Base-by-base conservation (phyloP, 2,113 vertebrate genomes). In the Rhabdornis inornatus region DNA sequence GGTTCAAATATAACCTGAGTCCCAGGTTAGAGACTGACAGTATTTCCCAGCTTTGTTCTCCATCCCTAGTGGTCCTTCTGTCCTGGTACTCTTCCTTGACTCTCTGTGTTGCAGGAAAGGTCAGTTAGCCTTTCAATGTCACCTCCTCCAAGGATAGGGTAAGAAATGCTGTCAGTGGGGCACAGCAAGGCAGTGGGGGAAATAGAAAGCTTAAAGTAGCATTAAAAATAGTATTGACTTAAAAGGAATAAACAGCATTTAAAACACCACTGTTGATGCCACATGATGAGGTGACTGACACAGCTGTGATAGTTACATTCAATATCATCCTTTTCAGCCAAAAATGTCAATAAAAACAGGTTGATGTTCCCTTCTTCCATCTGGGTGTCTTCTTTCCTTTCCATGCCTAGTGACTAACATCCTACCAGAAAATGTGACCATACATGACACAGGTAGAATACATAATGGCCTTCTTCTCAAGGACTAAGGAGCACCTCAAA, bases 121-220 rank as follows among this genome's bases (percentile, higher is more conserved):
- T 39, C 42, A 44, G 7, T 31, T 47, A 47, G 11, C 7, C 13
- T 87, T 56, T 42, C 25, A 28, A 4, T 19, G 20, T 45, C 57
- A 59, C 15, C 15, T 71, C 16, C 35, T 45, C 15, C 44, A 81
- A n/a, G 9, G 7, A 30, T 0, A 70, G 21, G 7, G 3, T 53
- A 57, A 27, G 17, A 16, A 89, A 8, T 20, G 6, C 6, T 53
- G 15, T 24, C 28, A 61, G 14, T 17, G 53, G 63, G 15, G 24
- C 27, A 66, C 8, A 66, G 30, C 23, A 70, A 31, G 7, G 12
- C 0, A 0, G 3, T n/a, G 37, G 22, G 4, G 4, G 3, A 70
- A 74, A 39, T 4, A 57, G 15, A 64, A 42, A 24, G 5, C 7
- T 45, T 56, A 37, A 66, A 66, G 39, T 55, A 37, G 7, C 50